Evolutionary conservation across 2,888 invertebrate genomes (phyloP).

Genomic region (Dusona sp.): DNA sequence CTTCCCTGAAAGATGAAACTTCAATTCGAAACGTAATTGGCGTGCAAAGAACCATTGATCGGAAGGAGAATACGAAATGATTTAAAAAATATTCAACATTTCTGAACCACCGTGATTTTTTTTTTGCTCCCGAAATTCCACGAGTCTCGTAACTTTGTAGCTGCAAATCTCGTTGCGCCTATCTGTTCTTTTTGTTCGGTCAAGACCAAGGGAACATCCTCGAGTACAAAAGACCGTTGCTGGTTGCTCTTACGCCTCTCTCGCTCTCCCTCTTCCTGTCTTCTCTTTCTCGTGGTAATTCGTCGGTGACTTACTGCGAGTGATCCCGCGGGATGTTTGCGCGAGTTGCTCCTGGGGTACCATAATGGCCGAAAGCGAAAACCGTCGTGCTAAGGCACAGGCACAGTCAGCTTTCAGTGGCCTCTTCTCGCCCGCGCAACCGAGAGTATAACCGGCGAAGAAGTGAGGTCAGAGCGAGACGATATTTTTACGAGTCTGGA

Average conservation of each 20-base stretch:
- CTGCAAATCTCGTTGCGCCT: not conserved
- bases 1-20: not conserved
- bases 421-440: slow-evolving; percentile 68
- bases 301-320: slow-evolving; percentile 76
- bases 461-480: slow-evolving; percentile 70
- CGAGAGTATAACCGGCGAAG: slow-evolving; percentile 60
- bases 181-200: not conserved
- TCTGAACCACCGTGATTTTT: not conserved
- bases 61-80: not conserved
- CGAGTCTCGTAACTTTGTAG: slow-evolving; percentile 10
- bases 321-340: slow-evolving; percentile 73
- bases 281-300: slow-evolving; percentile 64
- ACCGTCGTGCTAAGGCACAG: slow-evolving; percentile 64
- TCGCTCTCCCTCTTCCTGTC: slow-evolving; percentile 6
- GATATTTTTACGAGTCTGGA: slow-evolving; percentile 83
- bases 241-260: slow-evolving; percentile 11
- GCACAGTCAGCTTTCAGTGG: slow-evolving; percentile 66
- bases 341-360: slow-evolving; percentile 65
- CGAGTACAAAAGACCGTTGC: slow-evolving; percentile 32
- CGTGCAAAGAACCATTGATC: not conserved
- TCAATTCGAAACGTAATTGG: not conserved
- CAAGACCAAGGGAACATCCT: slow-evolving; percentile 1
- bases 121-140: not conserved
- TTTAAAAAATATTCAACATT: not conserved
- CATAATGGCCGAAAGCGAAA: slow-evolving; percentile 75